Evolutionary conservation across 2,113 vertebrate species (phyloP), one percentile per base, ranked within the genome.

Genomic region (Pituophis catenifer): DNA sequence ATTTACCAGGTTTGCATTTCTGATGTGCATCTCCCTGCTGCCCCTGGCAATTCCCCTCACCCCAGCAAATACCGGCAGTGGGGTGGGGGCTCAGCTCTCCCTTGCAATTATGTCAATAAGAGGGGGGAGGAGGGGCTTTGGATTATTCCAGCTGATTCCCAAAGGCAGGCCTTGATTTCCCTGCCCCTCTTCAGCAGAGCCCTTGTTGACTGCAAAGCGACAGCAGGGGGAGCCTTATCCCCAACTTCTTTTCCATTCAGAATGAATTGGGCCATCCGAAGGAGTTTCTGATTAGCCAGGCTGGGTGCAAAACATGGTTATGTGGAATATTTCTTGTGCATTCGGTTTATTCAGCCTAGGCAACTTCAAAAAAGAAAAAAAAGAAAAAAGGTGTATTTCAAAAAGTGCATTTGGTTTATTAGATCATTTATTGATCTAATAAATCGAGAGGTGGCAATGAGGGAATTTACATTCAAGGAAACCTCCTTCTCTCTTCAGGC

Each of bases 151-250:
- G 17, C 2, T 9, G 33, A 38, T 38, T 19, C 6, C 15, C 70
- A 81, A 81, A 81, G 15, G 17, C 70, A 38, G n/a, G 70, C 19
- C n/a, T 75, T 1, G 15, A 9, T 44, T 81, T 81, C 33, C n/a
- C 33, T 8, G 50, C 15, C 11, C 21, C 44, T 57, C 38, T 3
- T 1, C 11, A 17, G 3, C 5, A 9, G 29, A 54, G 38, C 33
- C 3, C 21, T 0, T 8, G 6, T 81, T 58, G 0, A 21, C 52
- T 90, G 70, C 19, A 48, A 1, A 0, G 2, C 21, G 93, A 97
- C 98, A 89, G 97, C 87, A 98, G 98, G 91, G 98, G 98, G 98
- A 65, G 96, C 62, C 93, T 55, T 95, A 50, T 86, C 93, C 93
- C 93, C 95, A 96, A 90, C 17, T 2, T 93, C 94, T 54, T 95